Base-by-base conservation (phyloP, 2,888 invertebrate species). In the Hoplodrina ambigua region DNA sequence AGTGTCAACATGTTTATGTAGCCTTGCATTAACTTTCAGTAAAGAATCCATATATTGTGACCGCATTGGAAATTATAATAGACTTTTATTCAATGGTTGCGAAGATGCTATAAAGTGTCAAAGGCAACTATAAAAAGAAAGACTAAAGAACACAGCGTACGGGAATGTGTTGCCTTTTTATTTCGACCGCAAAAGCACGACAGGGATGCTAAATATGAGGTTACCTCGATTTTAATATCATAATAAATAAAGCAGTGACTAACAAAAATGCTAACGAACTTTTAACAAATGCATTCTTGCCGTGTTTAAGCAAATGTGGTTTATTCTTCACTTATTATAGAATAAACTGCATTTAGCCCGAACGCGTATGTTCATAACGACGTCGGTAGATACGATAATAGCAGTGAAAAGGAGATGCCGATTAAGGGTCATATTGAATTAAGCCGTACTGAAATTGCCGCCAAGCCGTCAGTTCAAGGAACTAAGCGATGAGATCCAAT, bases 401-500 rank as follows among this genome's bases (percentile, higher is more conserved):
- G 59, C 58, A 73, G 75, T 63, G 81, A 59, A 77, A 66, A 84
- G 55, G 70, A 81, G 73, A 76, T 75, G 72, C 70, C 73, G 77
- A 80, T 83, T 85, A 80, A 80, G 74, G 70, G 72, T 80, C 73
- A 73, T 76, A 83, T 82, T 82, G 81, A 84, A 83, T 86, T 79
- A 84, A 83, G 80, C 74, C 75, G 73, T 79, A 82, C 78, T 78
- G 77, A 85, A 81, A 81, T 80, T 72, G 69, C 73, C 65, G 72
- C 78, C 65, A 69, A 80, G 80, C 70, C 79, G 77, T 80, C 80
- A 84, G 82, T 87, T 82, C 83, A 81, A 81, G 75, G 82, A 86
- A 86, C 84, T 84, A 82, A 82, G 78, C 84, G 81, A 78, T 84
- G 81, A 84, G 85, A 87, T 88, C 89, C 90, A 90, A 92, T 92